Conservation (phyloP, 2,888 invertebrate species). For the Hypsopygia costalis region DNA sequence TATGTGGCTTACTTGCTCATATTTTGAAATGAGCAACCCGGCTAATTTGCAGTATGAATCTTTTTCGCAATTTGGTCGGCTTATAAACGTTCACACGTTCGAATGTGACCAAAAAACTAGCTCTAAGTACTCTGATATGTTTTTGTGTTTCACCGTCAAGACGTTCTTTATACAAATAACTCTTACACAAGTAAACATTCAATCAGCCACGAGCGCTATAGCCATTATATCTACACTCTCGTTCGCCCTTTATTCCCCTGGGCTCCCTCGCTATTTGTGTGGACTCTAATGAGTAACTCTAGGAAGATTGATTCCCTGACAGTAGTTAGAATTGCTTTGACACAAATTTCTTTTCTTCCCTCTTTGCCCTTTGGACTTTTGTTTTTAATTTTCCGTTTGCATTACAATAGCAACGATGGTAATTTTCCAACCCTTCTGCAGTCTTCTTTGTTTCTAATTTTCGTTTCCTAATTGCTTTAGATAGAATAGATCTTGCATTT, state of each 20-base stretch:
- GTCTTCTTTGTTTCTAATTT: no score
- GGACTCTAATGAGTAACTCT: background rate
- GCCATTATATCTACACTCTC: background rate
- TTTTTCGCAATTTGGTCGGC: no score
- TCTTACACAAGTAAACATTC: background rate
- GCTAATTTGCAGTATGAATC: no score
- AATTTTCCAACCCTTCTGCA: no score
- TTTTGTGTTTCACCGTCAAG: background rate
- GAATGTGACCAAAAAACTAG: no score
- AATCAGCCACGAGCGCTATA: background rate
- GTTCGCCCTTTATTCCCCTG: background rate
- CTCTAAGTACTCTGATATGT: no score
- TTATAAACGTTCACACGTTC: no score
- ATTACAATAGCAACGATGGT: background rate
- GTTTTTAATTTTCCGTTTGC: background rate
- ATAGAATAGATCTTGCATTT: no score
- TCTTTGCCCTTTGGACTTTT: background rate
- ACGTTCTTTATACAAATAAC: background rate
- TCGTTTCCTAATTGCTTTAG: no score
- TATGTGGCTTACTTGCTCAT: no score
- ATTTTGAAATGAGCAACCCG: no score
- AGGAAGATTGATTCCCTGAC: constrained; percentile 3
- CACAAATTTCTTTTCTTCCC: background rate
- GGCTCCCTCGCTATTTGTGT: background rate
- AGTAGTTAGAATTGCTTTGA: background rate